A percentile compares a stretch with the other conserved stretches of the same genome.
These are phyloP conservation scores for Progne subis DNA, from an alignment of 2,113 vertebrate species.

Conservation along the genomic window DNA sequence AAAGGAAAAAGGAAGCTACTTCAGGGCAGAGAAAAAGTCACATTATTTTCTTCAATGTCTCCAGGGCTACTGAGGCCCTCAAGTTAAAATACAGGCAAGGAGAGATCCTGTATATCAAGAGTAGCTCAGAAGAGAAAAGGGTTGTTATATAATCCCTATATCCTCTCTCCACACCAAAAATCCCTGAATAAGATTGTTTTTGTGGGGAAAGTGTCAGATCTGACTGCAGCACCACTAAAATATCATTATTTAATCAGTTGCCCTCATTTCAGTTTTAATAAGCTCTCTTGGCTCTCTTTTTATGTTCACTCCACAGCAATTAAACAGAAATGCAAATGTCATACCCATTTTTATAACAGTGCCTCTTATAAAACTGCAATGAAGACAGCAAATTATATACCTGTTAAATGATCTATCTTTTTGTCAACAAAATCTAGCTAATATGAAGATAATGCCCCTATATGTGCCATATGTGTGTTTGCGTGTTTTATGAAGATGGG, in stretches of 20 bases:
- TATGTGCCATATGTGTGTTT: neutral
- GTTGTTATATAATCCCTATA: slow-evolving; percentile 22
- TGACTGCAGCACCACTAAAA: slow-evolving; percentile 51
- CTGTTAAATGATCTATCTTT: slow-evolving; percentile 39
- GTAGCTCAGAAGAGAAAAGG: neutral
- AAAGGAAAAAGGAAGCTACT: neutral
- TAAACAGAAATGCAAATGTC: slow-evolving; percentile 78
- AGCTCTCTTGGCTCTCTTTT: slow-evolving; percentile 77
- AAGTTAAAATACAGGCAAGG: neutral
- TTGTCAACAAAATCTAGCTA: slow-evolving; percentile 19
- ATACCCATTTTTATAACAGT: slow-evolving; percentile 65
- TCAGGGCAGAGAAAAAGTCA: neutral
- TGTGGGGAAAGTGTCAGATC: slow-evolving; percentile 42
- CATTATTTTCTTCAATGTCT: neutral
- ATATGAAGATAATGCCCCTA: neutral
- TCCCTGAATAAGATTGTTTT: slow-evolving; percentile 40
- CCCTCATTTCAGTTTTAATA: slow-evolving; percentile 81
- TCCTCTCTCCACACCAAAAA: neutral
- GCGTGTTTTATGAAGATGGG: neutral
- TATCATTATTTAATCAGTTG: slow-evolving; percentile 76
- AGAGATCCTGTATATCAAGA: neutral
- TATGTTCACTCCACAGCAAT: slow-evolving; percentile 76
- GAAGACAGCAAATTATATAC: slow-evolving; percentile 56
- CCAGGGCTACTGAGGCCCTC: neutral
- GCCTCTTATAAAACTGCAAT: slow-evolving; percentile 65